Conservation (phyloP, 2,113 vertebrate species). For the Xenus cinereus region DNA sequence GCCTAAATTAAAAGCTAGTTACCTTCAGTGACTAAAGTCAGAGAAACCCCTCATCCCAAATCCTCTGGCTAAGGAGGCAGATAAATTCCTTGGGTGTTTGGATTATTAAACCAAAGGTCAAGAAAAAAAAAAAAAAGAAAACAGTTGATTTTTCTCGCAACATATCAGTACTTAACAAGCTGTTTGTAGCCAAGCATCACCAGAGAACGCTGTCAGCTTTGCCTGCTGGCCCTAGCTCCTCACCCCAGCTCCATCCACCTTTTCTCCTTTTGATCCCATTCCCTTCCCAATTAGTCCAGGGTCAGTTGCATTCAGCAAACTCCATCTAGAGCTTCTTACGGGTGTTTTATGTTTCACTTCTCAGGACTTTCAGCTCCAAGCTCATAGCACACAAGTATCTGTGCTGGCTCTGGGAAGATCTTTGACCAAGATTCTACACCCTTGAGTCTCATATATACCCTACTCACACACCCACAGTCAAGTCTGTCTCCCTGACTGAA, state of each 20-base stretch:
- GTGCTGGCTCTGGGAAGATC: not conserved
- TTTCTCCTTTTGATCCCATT: not conserved
- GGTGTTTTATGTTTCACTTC: not conserved
- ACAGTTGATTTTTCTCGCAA: not conserved
- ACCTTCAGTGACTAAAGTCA: not conserved
- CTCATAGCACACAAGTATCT: not conserved
- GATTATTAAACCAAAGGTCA: not conserved
- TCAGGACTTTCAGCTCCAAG: not conserved
- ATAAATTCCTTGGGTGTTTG: not conserved
- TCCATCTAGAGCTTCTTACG: not conserved
- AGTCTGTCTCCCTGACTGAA: not conserved
- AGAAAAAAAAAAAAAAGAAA: not conserved
- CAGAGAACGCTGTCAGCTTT: not conserved
- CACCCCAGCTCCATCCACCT: not conserved
- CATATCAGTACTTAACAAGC: not conserved
- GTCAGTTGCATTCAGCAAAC: not conserved
- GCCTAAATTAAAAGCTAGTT: not conserved
- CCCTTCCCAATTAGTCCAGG: not conserved
- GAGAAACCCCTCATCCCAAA: not conserved
- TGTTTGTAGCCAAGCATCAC: not conserved
- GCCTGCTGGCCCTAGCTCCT: not conserved
- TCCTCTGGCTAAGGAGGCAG: not conserved
- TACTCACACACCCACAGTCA: not conserved
- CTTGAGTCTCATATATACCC: not conserved
- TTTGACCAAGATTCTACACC: not conserved